These are phyloP conservation scores for Hyperoplus lanceolatus DNA, from an alignment of 2,797 vertebrate genomes.

Conservation along the genomic window DNA sequence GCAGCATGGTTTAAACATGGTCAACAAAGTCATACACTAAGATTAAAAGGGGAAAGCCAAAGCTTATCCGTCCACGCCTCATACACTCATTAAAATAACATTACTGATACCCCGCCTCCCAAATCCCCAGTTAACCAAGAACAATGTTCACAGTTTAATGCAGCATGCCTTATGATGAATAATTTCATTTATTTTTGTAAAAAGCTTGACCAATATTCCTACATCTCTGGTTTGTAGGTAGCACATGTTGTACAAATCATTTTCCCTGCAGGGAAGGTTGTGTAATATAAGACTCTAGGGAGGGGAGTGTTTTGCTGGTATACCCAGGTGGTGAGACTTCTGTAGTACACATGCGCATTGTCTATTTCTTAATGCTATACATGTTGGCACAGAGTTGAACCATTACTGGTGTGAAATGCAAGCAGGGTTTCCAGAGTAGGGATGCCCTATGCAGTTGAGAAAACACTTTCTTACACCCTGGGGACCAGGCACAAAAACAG, in stretches of 20 bases:
- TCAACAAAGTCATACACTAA: conserved; percentile 44
- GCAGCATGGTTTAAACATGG: conserved; percentile 32
- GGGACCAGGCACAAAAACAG: conserved; percentile 37
- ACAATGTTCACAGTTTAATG: conserved; percentile 6
- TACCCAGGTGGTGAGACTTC: conserved; percentile 58
- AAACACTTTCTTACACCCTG: conserved; percentile 36
- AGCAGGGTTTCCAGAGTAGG: conserved; percentile 37
- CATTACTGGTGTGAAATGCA: conserved; percentile 27
- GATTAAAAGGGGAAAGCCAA: conserved; percentile 23
- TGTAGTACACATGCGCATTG: conserved; percentile 38
- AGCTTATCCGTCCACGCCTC: conserved; percentile 15
- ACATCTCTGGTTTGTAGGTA: conserved; percentile 9
- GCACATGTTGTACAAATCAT: conserved; percentile 28
- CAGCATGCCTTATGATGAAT: neutral
- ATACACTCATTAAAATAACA: conserved; percentile 36
- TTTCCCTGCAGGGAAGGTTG: conserved; percentile 42
- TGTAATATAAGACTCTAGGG: conserved; percentile 54
- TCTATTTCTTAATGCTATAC: conserved; percentile 28
- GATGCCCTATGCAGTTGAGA: conserved; percentile 42
- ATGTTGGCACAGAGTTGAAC: conserved; percentile 35
- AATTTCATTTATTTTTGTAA: conserved; percentile 1
- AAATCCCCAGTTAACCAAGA: conserved; percentile 32
- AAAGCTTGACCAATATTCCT: conserved; percentile 1
- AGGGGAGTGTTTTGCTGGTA: conserved; percentile 73
- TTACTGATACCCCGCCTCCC: neutral